Percentiles rank a stretch among this genome's conserved stretches.
Evolutionary conservation across 92 coral and sea anemone species (phyloP).

Genomic region (Palythoa grandiflora): DNA sequence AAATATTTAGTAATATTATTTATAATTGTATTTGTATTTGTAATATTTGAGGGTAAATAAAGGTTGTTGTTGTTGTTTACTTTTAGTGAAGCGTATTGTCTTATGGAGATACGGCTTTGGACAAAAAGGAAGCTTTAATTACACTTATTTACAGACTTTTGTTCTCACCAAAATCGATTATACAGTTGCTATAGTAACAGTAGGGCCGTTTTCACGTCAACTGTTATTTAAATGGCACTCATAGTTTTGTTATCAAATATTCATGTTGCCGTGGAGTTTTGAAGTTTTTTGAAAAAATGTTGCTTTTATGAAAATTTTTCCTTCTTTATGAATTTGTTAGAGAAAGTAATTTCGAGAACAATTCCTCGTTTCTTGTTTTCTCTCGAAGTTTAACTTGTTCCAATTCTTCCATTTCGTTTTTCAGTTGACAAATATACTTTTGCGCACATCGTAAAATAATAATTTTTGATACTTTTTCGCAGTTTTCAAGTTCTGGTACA

Average conservation of each 20-base stretch:
- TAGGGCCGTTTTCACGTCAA: not conserved
- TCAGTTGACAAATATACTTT: slow-evolving; percentile 53
- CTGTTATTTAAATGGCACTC: not conserved
- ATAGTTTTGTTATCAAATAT: not conserved
- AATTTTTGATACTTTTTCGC: slow-evolving; percentile 71
- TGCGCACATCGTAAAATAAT: slow-evolving; percentile 68
- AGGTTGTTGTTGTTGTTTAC: too few relatives aligned
- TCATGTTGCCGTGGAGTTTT: slow-evolving; percentile 33
- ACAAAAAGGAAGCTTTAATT: too few relatives aligned
- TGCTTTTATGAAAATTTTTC: not conserved
- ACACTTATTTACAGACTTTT: too few relatives aligned
- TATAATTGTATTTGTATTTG: too few relatives aligned
- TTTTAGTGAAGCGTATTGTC: too few relatives aligned
- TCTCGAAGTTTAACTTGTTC: slow-evolving; percentile 30
- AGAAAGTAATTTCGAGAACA: slow-evolving; percentile 55
- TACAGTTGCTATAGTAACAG: not conserved
- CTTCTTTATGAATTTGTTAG: not conserved
- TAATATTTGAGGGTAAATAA: too few relatives aligned
- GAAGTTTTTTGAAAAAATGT: slow-evolving; percentile 11
- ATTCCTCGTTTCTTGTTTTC: slow-evolving; percentile 42
- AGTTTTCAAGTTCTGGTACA: slow-evolving; percentile 64
- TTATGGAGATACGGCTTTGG: too few relatives aligned
- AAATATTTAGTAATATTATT: too few relatives aligned
- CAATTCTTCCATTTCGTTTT: slow-evolving; percentile 24
- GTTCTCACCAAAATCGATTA: not conserved